Conservation (phyloP, 2,888 invertebrate species). For the Automeris io region DNA sequence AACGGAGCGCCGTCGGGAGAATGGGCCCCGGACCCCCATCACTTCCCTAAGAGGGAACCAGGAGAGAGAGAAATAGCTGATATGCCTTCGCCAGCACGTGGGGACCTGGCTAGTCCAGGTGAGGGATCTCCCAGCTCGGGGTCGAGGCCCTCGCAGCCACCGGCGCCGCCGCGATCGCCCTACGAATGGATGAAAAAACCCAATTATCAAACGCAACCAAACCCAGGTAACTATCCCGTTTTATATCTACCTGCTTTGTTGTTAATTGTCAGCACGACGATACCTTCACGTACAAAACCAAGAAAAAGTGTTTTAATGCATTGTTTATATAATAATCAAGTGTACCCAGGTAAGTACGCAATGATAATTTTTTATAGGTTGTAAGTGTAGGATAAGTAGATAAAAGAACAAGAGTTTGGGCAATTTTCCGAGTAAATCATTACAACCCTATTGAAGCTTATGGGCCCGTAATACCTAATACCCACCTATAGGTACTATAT, state of each 20-base stretch:
- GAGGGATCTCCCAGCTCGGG: conserved; percentile 72
- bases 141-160: conserved; percentile 72
- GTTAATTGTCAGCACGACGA: too few relatives aligned
- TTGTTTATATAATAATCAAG: neutral
- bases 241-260: conserved; percentile 9
- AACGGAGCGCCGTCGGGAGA: conserved; percentile 69
- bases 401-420: too few relatives aligned
- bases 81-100: conserved; percentile 67
- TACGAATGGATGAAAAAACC: conserved; percentile 96
- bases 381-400: too few relatives aligned
- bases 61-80: conserved; percentile 61
- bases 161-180: conserved; percentile 86
- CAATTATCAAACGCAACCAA: conserved; percentile 89
- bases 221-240: conserved; percentile 80
- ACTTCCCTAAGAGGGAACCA: conserved; percentile 63
- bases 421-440: too few relatives aligned
- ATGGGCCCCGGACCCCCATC: conserved; percentile 69
- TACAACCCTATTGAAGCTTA: too few relatives aligned
- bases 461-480: too few relatives aligned
- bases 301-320: neutral
- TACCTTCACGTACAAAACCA: neutral
- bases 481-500: too few relatives aligned
- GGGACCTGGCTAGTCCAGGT: conserved; percentile 76
- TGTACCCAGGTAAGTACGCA: too few relatives aligned
- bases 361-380: too few relatives aligned